A percentile compares a stretch with the other conserved stretches of the same genome.
Conservation (phyloP, 1,140 invertebrate species). For the Pristionchus pacificus region DNA sequence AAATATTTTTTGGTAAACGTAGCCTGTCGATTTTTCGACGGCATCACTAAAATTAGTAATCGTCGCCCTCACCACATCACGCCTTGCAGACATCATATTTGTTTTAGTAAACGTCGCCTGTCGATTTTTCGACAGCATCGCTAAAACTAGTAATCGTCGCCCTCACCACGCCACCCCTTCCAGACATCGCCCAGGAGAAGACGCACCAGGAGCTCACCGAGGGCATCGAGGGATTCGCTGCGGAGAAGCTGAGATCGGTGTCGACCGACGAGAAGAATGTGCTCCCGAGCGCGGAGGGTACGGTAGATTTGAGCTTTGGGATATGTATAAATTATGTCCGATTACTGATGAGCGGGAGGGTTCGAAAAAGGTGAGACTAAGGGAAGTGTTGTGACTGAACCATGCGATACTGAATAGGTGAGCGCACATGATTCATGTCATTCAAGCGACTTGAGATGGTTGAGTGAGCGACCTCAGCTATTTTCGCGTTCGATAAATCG, state of each 20-base stretch:
- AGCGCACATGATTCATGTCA: constrained; percentile 1
- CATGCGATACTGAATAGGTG: neutral
- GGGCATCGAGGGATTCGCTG: constrained; percentile 58
- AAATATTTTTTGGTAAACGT: too few species aligned
- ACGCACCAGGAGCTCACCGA: constrained; percentile 42
- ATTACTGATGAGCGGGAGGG: neutral
- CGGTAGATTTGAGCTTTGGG: neutral
- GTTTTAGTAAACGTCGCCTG: too few species aligned
- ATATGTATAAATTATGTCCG: neutral
- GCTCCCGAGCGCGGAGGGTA: constrained; percentile 44
- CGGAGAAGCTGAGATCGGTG: constrained; percentile 48
- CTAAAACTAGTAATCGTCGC: too few species aligned
- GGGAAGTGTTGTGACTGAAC: neutral
- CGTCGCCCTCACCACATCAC: too few species aligned
- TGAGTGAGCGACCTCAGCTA: too few species aligned
- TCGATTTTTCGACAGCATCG: too few species aligned
- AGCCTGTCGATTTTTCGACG: too few species aligned
- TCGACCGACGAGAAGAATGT: constrained; percentile 51
- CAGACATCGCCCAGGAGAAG: constrained; percentile 43
- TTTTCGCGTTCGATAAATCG: too few species aligned
- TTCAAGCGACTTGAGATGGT: neutral
- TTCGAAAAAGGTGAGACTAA: neutral
- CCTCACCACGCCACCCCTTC: too few species aligned
- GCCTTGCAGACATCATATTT: too few species aligned
- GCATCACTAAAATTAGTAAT: too few species aligned